Evolutionary conservation across 1,140 invertebrate genomes (phyloP), one percentile per base, ranked within the genome.

Genomic region (Orchestia grillus): DNA sequence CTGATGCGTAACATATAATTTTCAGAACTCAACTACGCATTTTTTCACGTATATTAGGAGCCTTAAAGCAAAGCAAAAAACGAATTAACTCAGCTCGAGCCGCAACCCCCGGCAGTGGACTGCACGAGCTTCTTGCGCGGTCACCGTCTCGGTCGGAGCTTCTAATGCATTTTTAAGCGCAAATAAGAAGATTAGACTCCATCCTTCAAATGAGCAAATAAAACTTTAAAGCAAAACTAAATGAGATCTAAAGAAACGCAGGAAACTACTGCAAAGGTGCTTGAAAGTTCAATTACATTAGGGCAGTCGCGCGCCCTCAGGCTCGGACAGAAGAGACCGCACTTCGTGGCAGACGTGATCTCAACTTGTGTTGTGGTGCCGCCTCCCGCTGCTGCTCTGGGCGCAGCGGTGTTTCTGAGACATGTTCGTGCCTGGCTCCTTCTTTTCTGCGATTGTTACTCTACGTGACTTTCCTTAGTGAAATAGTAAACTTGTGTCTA

Each of bases 221-320:
- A 94, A 94, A 94, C 43, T 94, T 45, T 44, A 47, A 94, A 94
- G 92, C 92, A 47, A 40, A 94, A 94, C 92, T 94, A 94, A 94
- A 94, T 94, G 92, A 94, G 44, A 44, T 94, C 92, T 47, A 94
- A 94, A 45, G 88, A 45, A 94, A 94, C 92, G 92, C 43, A 94
- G 92, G 92, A 47, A 94, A 94, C 92, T 94, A 47, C 92, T 44
- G 92, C 44, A 94, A 94, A 94, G 92, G 92, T 94, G 92, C 44
- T 94, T 47, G 41, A 45, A 94, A 94, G 43, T 94, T 94, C 92
- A 94, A 94, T 94, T 94, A 94, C 92, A 94, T 94, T 94, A 94
- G 43, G 44, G 44, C n/a, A 40, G 92, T 45, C 43, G 92, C 43
- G 36, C 41, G 41, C 3, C 44, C 44, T 40, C 36, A 8, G 44